Percentiles rank a stretch among this genome's conserved stretches.
Evolutionary conservation across 2,797 vertebrate genomes (phyloP).

Genomic region (Lagorchestes hirsutus): DNA sequence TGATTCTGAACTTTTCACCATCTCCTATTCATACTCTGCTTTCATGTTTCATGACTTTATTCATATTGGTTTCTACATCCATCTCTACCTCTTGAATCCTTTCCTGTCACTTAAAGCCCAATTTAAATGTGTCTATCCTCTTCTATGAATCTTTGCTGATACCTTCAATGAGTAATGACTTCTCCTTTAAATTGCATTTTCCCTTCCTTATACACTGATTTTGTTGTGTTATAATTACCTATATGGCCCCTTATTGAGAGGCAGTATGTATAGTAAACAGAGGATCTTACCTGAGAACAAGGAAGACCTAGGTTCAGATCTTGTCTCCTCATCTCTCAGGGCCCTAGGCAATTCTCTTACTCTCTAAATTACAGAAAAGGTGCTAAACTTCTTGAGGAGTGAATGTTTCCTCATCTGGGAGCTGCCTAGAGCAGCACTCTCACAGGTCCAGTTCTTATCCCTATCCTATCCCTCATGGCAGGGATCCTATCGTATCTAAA

Average conservation of each 20-base stretch:
- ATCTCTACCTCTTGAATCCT: neutral
- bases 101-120: neutral
- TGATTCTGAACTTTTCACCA: neutral
- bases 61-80: neutral
- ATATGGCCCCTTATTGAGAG: neutral
- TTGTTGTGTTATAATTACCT: neutral
- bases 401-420: neutral
- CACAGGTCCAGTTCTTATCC: neutral
- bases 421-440: neutral
- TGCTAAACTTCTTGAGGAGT: neutral
- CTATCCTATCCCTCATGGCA: neutral
- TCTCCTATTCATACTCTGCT: neutral
- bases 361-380: neutral
- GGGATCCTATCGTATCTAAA: neutral
- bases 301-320: neutral
- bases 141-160: neutral
- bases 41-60: neutral
- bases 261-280: neutral
- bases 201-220: neutral
- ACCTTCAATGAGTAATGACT: neutral
- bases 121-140: neutral
- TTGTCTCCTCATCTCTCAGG: neutral
- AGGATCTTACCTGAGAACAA: neutral
- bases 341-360: neutral
- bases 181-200: neutral